These are phyloP conservation scores for Aphelenchoides besseyi DNA, from an alignment of 1,140 invertebrate genomes.

Conservation along the genomic window DNA sequence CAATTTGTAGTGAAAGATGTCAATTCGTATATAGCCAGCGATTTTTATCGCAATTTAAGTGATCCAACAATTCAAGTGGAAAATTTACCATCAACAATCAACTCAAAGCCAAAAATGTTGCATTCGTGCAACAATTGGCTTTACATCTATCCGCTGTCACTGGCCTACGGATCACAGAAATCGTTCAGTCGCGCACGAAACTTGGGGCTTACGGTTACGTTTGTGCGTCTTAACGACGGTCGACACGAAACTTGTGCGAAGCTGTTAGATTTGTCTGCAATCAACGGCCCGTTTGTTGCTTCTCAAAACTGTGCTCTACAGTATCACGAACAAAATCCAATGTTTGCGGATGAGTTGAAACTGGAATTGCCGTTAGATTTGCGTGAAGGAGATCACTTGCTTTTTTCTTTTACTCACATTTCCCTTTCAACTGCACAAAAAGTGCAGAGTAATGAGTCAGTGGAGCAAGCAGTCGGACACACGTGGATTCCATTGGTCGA, in stretches of 20 bases:
- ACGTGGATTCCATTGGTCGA: slow-evolving; percentile 41
- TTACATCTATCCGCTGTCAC: slow-evolving; percentile 42
- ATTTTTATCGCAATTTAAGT: slow-evolving; percentile 32
- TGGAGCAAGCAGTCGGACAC: slow-evolving; percentile 43
- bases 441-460: slow-evolving; percentile 11
- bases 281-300: slow-evolving; percentile 35
- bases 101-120: slow-evolving; percentile 32
- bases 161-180: slow-evolving; percentile 42
- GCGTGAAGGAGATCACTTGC: slow-evolving; percentile 38
- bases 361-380: slow-evolving; percentile 35
- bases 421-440: slow-evolving; percentile 41
- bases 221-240: slow-evolving; percentile 22
- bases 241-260: background rate
- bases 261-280: slow-evolving; percentile 37
- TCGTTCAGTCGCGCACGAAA: slow-evolving; percentile 43
- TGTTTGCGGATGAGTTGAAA: slow-evolving; percentile 44
- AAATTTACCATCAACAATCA: slow-evolving; percentile 12
- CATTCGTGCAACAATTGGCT: slow-evolving; percentile 34
- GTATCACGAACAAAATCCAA: slow-evolving; percentile 50
- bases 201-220: slow-evolving; percentile 43
- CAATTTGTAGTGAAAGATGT: slow-evolving; percentile 21
- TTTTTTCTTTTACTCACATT: slow-evolving; percentile 42
- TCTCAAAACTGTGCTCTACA: slow-evolving; percentile 33
- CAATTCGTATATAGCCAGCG: background rate
- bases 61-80: slow-evolving; percentile 42